A percentile compares a stretch with the other conserved stretches of the same genome.
Evolutionary conservation across 2,113 vertebrate species (phyloP).

Genomic region (Tor tambroides): DNA sequence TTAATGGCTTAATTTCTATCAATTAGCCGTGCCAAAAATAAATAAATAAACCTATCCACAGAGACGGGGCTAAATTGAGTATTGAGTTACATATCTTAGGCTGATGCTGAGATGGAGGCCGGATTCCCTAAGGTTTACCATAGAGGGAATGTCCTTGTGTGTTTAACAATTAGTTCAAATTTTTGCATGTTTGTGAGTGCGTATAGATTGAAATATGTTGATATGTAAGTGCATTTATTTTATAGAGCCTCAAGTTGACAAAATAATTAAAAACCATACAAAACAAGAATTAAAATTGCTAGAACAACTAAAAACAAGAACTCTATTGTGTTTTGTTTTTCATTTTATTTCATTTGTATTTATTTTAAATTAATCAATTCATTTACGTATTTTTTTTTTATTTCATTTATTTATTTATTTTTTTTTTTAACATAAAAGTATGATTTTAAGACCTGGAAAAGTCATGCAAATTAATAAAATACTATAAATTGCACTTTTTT

Average conservation of each 20-base stretch:
- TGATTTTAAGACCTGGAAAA: neutral
- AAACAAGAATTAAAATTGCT: neutral
- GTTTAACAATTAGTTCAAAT: neutral
- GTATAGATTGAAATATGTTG: neutral
- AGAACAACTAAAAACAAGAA: neutral
- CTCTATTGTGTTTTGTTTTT: neutral
- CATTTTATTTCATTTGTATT: neutral
- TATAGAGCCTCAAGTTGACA: neutral
- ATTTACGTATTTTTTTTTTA: no score
- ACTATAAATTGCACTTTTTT: neutral
- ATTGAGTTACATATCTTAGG: slow-evolving; percentile 96
- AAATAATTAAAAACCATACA: neutral
- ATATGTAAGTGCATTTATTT: neutral
- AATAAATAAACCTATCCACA: slow-evolving; percentile 78
- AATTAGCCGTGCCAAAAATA: slow-evolving; percentile 94
- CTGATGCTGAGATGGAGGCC: slow-evolving; percentile 73
- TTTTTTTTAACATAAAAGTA: neutral
- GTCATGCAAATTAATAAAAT: neutral
- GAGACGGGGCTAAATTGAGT: slow-evolving; percentile 97
- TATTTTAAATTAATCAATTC: neutral
- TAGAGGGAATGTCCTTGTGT: slow-evolving; percentile 2
- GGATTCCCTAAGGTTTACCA: neutral
- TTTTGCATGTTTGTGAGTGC: neutral
- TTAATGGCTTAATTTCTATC: slow-evolving; percentile 99
- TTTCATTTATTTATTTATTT: neutral